Base-by-base conservation (phyloP, 2,888 invertebrate species). In the Frankliniella intonsa region DNA sequence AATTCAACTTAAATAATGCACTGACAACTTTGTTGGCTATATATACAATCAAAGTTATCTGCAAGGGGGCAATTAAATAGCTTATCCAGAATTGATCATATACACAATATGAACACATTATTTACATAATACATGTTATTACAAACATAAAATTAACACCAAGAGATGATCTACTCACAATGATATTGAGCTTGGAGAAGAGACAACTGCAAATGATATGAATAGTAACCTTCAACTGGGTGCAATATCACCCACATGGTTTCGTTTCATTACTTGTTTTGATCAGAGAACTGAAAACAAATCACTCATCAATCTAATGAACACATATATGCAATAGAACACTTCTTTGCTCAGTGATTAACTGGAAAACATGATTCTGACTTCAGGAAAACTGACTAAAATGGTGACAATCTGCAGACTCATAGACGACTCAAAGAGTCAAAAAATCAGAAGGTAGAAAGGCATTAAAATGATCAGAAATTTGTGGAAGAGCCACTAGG, bases 171-270 rank as follows among this genome's bases (percentile, higher is more conserved):
- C 17, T 62, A 62, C 62, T 62, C 25, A 76, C 69, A 22, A 76
- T 76, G 69, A 76, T 76, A 76, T 76, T 76, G 69, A 76, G 69
- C 69, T 25, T 76, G 69, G 25, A 25, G 25, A 22, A 76, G 25
- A 76, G n/a, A 76, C 62, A 62, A 62, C 69, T 76, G 69, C 69
- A 76, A 76, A 76, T 76, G 69, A 76, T 76, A 76, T 76, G 69
- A 76, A 76, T 76, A 76, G 62, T n/a, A 62, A 22, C 69, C 22
- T 76, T 25, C 12, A 9, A 76, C 9, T 11, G 69, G 22, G 22
- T n/a, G 22, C 69, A 69, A 22, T 19, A 14, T 14, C 11, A 17
- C 17, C 55, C 55, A 55, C 55, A 55, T 55, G 17, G 55, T 55
- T 17, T n/a, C n/a, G n/a, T n/a, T n/a, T n/a, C n/a, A n/a, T 38